phyloP scores from a whole-genome alignment of 2,113 vertebrate species.

The Channa maculata region DNA sequence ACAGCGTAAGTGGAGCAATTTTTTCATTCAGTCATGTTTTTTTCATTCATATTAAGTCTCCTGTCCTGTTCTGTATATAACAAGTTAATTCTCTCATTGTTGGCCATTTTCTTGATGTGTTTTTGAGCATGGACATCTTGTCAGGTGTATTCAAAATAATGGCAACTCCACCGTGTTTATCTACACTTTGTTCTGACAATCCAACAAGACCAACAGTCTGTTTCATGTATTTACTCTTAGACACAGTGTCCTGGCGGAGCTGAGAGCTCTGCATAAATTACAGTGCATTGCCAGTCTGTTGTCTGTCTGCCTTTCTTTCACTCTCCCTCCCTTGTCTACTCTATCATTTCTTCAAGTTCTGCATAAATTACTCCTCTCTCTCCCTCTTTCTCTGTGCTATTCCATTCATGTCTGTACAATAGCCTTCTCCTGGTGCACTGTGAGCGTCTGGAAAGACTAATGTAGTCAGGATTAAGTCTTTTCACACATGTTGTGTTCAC shows the following conservation, averaged over 20 bases:
- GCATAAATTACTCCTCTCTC: conserved; percentile 66
- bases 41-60: no score
- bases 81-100: not conserved
- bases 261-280: conserved; percentile 70
- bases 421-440: conserved; percentile 54
- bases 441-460: conserved; percentile 63
- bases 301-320: conserved; percentile 47
- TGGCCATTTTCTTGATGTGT: not conserved
- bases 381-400: conserved; percentile 41
- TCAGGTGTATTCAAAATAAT: not conserved
- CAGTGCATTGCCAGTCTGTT: conserved; percentile 50
- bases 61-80: not conserved
- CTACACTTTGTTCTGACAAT: not conserved
- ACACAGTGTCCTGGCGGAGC: conserved; percentile 29
- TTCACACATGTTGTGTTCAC: conserved; percentile 57
- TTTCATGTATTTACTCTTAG: conserved; percentile 18
- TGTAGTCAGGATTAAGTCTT: conserved; percentile 74
- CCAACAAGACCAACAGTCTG: conserved; percentile 11
- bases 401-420: conserved; percentile 73
- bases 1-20: no score
- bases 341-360: conserved; percentile 65
- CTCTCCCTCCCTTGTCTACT: conserved; percentile 24
- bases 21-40: no score
- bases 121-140: not conserved
- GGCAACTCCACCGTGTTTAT: not conserved